Base-by-base conservation (phyloP, 2,113 vertebrate genomes). In the Mobula birostris region DNA sequence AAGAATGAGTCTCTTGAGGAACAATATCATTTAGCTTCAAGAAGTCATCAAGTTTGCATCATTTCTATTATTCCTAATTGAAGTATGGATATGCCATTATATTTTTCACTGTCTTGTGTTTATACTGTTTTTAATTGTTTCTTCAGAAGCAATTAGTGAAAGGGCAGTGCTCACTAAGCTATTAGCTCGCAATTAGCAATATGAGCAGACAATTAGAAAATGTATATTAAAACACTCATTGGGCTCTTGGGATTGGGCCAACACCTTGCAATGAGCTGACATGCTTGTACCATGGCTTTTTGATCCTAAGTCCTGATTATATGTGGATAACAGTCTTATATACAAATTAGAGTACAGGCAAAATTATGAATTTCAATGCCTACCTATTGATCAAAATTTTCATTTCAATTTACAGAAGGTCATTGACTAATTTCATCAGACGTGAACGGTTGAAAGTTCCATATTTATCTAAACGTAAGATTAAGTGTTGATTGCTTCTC, bases 191-290 rank as follows among this genome's bases (percentile, higher is more conserved):
- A 90, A 90, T 90, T 90, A 90, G 61, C 61, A 6, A 90, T 90
- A n/a, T 66, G 85, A 32, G 5, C 85, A 90, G 29, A 90, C 61
- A 90, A 90, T 90, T 90, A 68, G 61, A 32, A 29, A n/a, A 90
- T 90, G 15, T 90, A 90, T 90, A 90, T 90, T 90, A 90, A n/a
- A 90, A 90, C 85, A 90, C 61, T 90, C 85, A 68, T 90, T 90
- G 85, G 61, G 32, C 85, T 90, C 85, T 90, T 90, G 85, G 85
- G 85, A 90, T 36, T 63, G 14, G 40, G 61, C 85, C 85, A 90
- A 66, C 29, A 90, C 15, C n/a, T 90, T 90, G 29, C 61, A 66
- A 12, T 90, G 61, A 66, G 7, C 61, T 68, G 85, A 68, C 61
- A 68, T 66, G 27, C 29, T 27, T 87, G 83, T 61, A 87, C 48